These are phyloP conservation scores for Bombus superbus DNA, from an alignment of 1,140 invertebrate genomes.

Conservation along the genomic window DNA sequence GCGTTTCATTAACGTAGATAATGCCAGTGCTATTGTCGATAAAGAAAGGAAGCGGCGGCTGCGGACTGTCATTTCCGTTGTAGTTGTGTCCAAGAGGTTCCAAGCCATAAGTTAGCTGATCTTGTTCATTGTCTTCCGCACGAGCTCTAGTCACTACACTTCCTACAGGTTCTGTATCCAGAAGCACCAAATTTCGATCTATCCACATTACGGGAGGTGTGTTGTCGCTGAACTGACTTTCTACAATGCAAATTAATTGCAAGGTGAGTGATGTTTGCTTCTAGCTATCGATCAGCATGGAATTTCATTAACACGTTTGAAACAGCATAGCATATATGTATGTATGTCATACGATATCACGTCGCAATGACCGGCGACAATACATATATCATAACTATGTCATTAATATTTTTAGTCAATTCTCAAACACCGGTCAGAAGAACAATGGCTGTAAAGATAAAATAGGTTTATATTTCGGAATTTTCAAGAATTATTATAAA, in stretches of 20 bases:
- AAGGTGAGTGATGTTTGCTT: neutral
- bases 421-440: too few species aligned
- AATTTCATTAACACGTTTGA: neutral
- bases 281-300: neutral
- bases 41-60: slow-evolving; percentile 84
- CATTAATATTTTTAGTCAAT: too few species aligned
- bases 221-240: slow-evolving; percentile 76
- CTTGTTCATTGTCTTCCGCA: slow-evolving; percentile 85
- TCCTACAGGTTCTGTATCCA: slow-evolving; percentile 86
- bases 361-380: too few species aligned
- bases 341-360: too few species aligned
- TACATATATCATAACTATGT: too few species aligned
- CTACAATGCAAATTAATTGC: slow-evolving; percentile 47
- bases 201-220: slow-evolving; percentile 83
- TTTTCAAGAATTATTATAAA: too few species aligned
- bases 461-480: too few species aligned
- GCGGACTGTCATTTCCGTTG: slow-evolving; percentile 67
- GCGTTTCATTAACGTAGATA: slow-evolving; percentile 87
- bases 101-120: slow-evolving; percentile 85
- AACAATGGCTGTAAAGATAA: too few species aligned
- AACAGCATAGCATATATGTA: too few species aligned
- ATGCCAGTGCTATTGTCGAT: slow-evolving; percentile 88
- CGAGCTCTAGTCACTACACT: slow-evolving; percentile 85
- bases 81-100: slow-evolving; percentile 82
- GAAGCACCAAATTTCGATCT: slow-evolving; percentile 87